Base-by-base conservation (phyloP, 2,797 vertebrate species). In the Mionectes olivaceus region DNA sequence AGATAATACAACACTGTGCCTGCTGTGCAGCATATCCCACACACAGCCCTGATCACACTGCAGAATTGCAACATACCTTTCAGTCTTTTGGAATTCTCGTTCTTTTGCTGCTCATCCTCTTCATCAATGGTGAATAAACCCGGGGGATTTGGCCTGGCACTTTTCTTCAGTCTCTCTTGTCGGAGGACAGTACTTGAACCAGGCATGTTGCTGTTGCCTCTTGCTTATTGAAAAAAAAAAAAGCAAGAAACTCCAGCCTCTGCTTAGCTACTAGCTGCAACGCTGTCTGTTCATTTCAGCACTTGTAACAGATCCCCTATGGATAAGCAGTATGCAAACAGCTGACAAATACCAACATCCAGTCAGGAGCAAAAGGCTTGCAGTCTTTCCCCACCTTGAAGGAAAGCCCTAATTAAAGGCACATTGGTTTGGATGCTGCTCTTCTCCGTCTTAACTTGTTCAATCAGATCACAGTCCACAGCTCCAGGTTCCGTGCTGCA, bases 51-150 rank as follows among this genome's bases (percentile, higher is more conserved):
- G 24, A 43, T 25, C 12, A 1, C 14, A 28, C 81, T 69, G 91
- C 37, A 88, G 56, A 95, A 83, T 79, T 32, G 6, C 9, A 65
- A 98, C 99, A 35, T 99, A 98, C 98, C 98, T 98, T 98, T 98
- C 43, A 70, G 97, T 96, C 95, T 98, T 94, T 96, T 97, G 96
- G 97, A 95, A 97, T 97, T 97, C 93, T 97, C 98, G 16, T 97
- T 98, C 97, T 97, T 99, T 91, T 98, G 99, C 96, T 98, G 99
- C 94, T 99, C 99, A 87, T 99, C 99, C 97, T 99, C 99, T 98
- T 99, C 99, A 13, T 98, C 98, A 97, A 99, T 99, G 97, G 99
- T 99, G 97, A 99, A 99, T 84, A 99, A 98, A 74, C 98, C 98
- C 32, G 98, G 98, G 85, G 98, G 97, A 94, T 97, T 96, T 65